phyloP scores from a whole-genome alignment of 2,113 vertebrate species.

The Carassius auratus region DNA sequence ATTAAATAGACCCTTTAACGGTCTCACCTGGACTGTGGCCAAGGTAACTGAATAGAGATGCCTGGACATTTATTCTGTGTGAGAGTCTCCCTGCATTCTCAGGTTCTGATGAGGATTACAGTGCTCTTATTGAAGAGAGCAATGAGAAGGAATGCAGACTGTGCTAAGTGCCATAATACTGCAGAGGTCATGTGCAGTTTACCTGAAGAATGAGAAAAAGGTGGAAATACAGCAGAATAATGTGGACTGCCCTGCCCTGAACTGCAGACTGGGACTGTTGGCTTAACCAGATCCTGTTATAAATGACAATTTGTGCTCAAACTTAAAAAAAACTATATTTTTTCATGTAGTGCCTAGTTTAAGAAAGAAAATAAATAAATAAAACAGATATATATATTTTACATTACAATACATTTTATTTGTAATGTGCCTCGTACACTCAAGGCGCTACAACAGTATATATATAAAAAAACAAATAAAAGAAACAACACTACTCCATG shows the following conservation, averaged over 20 bases:
- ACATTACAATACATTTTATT: too few species aligned
- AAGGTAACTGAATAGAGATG: conserved; percentile 58
- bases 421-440: too few species aligned
- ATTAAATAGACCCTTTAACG: conserved; percentile 61
- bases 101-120: conserved; percentile 43
- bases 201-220: neutral
- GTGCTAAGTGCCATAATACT: neutral
- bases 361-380: too few species aligned
- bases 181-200: neutral
- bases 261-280: neutral
- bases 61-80: conserved; percentile 42
- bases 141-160: conserved; percentile 16
- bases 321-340: neutral
- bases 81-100: conserved; percentile 50
- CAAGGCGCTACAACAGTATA: too few species aligned
- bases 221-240: neutral
- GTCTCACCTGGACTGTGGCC: conserved; percentile 58
- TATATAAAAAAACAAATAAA: too few species aligned
- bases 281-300: neutral
- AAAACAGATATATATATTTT: too few species aligned
- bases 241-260: neutral
- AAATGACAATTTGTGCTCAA: neutral
- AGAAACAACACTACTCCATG: too few species aligned
- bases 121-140: conserved; percentile 23
- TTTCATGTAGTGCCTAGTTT: neutral